Evolutionary conservation across 1,140 invertebrate species (phyloP), one percentile per base, ranked within the genome.

Genomic region (Cydia pomonella): DNA sequence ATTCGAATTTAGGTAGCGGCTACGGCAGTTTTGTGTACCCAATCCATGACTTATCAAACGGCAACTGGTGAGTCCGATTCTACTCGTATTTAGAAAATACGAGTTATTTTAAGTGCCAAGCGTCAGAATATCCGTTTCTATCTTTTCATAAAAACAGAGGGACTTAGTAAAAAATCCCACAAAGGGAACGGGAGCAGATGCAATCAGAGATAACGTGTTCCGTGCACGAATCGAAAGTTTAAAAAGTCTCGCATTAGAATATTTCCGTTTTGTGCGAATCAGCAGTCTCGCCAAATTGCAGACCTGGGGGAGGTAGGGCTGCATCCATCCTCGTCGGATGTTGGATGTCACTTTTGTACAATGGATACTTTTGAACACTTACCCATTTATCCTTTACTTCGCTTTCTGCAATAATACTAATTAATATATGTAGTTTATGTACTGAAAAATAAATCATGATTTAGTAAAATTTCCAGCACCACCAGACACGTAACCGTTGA

Each of bases 191-290:
- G 27, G 63, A 69, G n/a, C 64, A 38, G 29, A 69, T 69, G 64
- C 29, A 69, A 69, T 69, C 64, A 38, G 27, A 69, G 64, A 41
- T 69, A 69, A 33, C 64, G 63, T 66, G 53, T 59, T 59, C 27
- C 63, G 64, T 10, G 64, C 27, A 33, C 64, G 64, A 69, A 69
- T 69, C 27, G 64, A 33, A 69, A 69, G 64, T 69, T 69, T 69
- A 69, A 69, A 66, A 69, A 69, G 64, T 69, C 64, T 69, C 29
- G 64, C 64, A 69, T 69, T 69, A 69, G 64, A 69, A 69, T 69
- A 69, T 69, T 69, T 33, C 29, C 27, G 64, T 41, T 66, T 69
- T 69, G 64, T 69, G 27, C 29, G 64, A 69, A 69, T 69, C 64
- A 69, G 64, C 64, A 69, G 64, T 69, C 64, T 33, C 21, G 18